phyloP scores from a whole-genome alignment of 2,113 vertebrate genomes.

The Narcine bancroftii region DNA sequence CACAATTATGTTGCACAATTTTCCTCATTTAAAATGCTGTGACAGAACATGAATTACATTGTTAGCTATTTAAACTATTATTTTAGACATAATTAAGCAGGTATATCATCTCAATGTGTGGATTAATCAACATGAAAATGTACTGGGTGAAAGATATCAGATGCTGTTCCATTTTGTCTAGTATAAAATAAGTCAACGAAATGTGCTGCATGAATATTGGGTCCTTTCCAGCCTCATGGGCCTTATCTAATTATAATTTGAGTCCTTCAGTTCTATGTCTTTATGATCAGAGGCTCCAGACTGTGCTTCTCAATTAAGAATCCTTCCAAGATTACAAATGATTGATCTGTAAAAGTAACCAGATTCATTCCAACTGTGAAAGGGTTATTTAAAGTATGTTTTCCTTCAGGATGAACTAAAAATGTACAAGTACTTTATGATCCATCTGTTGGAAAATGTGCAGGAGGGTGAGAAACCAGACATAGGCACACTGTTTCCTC shows the following conservation, averaged over 20 bases:
- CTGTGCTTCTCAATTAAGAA: neutral
- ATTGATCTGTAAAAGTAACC: neutral
- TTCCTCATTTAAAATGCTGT: neutral
- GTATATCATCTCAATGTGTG: neutral
- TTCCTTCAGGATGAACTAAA: neutral
- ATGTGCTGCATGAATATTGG: neutral
- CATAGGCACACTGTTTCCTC: conserved; percentile 19
- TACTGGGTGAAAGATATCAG: neutral
- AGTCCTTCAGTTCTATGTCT: neutral
- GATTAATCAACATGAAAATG: neutral
- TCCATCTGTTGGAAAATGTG: neutral
- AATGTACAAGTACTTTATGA: neutral
- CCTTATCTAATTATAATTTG: neutral
- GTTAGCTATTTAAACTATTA: neutral
- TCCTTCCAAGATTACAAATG: neutral
- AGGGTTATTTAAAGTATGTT: neutral
- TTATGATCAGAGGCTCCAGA: neutral
- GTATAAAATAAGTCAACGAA: neutral
- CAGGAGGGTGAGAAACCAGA: neutral
- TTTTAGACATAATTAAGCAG: neutral
- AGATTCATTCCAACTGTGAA: neutral
- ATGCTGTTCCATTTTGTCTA: neutral
- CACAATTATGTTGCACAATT: neutral
- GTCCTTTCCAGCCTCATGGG: neutral
- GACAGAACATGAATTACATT: neutral